These are phyloP conservation scores for Sinocyclocheilus rhinocerous DNA, from an alignment of 2,113 vertebrate species.

Conservation along the genomic window DNA sequence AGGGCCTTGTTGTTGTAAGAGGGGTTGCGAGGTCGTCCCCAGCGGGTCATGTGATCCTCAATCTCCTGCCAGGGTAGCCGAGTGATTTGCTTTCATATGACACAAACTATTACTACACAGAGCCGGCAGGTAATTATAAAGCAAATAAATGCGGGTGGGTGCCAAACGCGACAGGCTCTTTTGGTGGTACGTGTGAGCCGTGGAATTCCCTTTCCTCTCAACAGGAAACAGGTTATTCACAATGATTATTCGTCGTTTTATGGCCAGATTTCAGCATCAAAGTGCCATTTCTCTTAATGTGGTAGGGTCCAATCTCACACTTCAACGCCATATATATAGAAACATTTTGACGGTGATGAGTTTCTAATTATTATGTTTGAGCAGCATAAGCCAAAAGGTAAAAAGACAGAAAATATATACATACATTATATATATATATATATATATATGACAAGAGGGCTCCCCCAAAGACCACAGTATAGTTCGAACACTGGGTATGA, in stretches of 20 bases:
- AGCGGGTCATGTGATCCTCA: slow-evolving; percentile 74
- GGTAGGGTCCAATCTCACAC: slow-evolving; percentile 24
- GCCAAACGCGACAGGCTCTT: slow-evolving; percentile 66
- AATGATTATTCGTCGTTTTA: slow-evolving; percentile 35
- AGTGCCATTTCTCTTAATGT: slow-evolving; percentile 32
- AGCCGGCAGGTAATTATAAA: slow-evolving; percentile 82
- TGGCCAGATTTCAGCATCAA: slow-evolving; percentile 12
- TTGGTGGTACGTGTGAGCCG: slow-evolving; percentile 35
- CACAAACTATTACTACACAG: slow-evolving; percentile 83
- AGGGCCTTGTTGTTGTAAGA: slow-evolving; percentile 71
- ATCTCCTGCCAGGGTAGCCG: slow-evolving; percentile 72
- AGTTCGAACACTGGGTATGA: no score
- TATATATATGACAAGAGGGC: no score
- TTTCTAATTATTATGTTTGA: no score
- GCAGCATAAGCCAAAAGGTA: no score
- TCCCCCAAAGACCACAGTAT: no score
- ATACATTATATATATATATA: no score
- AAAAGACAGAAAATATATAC: no score
- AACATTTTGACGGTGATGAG: no score
- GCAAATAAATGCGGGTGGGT: slow-evolving; percentile 84
- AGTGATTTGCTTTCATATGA: slow-evolving; percentile 93
- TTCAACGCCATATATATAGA: background rate
- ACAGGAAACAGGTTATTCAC: slow-evolving; percentile 78
- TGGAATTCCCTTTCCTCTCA: slow-evolving; percentile 68
- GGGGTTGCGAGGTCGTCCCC: slow-evolving; percentile 78